These are phyloP conservation scores for Australoheros scitulus DNA, from an alignment of 2,113 vertebrate species.

Conservation along the genomic window DNA sequence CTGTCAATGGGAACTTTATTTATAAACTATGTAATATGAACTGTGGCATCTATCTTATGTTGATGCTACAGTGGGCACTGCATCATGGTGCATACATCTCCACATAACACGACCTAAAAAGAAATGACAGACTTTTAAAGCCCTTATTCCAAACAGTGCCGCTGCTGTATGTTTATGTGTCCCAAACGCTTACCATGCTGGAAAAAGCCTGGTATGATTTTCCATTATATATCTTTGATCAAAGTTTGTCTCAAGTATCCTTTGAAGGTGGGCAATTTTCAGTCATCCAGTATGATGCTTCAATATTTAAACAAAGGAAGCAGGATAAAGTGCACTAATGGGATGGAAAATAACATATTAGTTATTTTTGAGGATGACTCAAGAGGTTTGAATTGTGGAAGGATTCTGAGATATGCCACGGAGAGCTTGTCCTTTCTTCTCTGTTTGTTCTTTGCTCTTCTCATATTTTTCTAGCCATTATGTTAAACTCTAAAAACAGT, in stretches of 20 bases:
- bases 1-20: neutral
- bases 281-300: slow-evolving; percentile 2
- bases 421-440: slow-evolving; percentile 8
- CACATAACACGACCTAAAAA: neutral
- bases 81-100: neutral
- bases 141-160: neutral
- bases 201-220: slow-evolving; percentile 5
- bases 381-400: slow-evolving; percentile 15
- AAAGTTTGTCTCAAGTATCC: slow-evolving; percentile 6
- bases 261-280: neutral
- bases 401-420: neutral
- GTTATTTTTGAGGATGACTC: slow-evolving; percentile 32
- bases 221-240: slow-evolving; percentile 30
- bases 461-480: slow-evolving; percentile 2
- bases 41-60: neutral
- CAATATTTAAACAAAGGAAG: slow-evolving; percentile 42
- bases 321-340: slow-evolving; percentile 15
- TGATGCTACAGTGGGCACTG: neutral
- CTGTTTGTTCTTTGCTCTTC: neutral
- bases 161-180: neutral
- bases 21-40: neutral
- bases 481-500: slow-evolving; percentile 17
- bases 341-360: slow-evolving; percentile 40
- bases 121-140: neutral
- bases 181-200: neutral